Conservation (phyloP, 2,113 vertebrate genomes). For the Gallinago jamesoni region DNA sequence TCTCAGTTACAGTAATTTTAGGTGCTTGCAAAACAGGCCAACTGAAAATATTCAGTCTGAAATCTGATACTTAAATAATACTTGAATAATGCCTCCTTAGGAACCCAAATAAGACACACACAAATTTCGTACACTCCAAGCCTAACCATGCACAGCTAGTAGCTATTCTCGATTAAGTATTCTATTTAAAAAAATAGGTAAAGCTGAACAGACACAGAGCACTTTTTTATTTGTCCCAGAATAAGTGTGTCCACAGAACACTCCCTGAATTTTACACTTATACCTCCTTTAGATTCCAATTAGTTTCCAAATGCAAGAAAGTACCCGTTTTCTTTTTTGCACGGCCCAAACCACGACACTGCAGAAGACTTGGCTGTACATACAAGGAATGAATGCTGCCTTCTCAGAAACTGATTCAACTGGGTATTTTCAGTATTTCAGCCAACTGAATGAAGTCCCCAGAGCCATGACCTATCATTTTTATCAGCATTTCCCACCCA, state of each 20-base stretch:
- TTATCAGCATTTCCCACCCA: neutral
- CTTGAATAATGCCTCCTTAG: neutral
- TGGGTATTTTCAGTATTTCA: neutral
- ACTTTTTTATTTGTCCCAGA: neutral
- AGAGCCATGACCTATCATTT: neutral
- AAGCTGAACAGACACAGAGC: neutral
- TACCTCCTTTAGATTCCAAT: neutral
- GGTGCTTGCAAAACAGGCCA: constrained; percentile 36
- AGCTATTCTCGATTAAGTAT: neutral
- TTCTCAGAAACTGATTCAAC: neutral
- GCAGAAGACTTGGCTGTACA: neutral
- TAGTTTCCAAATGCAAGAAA: neutral
- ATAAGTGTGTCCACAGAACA: neutral
- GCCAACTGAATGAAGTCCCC: neutral
- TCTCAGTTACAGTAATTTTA: constrained; percentile 56
- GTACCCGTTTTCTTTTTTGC: neutral
- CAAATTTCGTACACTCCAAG: neutral
- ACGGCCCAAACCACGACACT: neutral
- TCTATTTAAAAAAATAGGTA: neutral
- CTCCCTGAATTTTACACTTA: neutral
- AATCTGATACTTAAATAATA: constrained; percentile 10
- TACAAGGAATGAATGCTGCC: neutral
- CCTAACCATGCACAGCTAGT: neutral
- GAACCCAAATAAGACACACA: neutral
- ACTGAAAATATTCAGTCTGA: constrained; percentile 28